phyloP scores from a whole-genome alignment of 1,140 invertebrate species.

The Melanaphis sacchari region DNA sequence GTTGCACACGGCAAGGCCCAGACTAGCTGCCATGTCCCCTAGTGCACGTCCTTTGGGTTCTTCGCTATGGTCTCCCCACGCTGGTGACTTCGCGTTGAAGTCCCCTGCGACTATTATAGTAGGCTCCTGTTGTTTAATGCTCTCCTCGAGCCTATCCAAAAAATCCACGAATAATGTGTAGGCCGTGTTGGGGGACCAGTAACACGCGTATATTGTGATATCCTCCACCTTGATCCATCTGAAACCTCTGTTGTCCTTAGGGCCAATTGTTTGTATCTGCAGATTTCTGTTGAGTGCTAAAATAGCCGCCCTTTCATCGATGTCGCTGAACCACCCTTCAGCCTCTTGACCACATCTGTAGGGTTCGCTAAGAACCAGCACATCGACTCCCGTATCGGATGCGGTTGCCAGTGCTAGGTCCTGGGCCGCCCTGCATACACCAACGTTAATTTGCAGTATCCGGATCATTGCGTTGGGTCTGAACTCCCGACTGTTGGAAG shows the following conservation, averaged over 20 bases:
- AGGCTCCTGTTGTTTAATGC: not conserved
- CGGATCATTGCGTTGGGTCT: not conserved
- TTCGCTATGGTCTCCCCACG: not conserved
- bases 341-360: not conserved
- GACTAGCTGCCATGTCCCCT: not conserved
- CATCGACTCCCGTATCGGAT: not conserved
- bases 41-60: not conserved
- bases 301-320: not conserved
- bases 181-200: not conserved
- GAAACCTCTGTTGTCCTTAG: not conserved
- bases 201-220: not conserved
- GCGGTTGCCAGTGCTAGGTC: not conserved
- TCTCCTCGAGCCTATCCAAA: not conserved
- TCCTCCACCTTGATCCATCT: not conserved
- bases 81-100: not conserved
- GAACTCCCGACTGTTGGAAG: not conserved
- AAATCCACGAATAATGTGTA: not conserved
- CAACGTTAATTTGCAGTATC: not conserved
- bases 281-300: not conserved
- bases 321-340: conserved; percentile 5
- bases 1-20: not conserved
- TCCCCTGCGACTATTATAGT: not conserved
- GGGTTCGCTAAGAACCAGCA: not conserved
- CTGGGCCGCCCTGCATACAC: not conserved
- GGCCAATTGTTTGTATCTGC: not conserved